phyloP scores from a whole-genome alignment of 2,113 vertebrate species.

The Mormyrus iriodes region DNA sequence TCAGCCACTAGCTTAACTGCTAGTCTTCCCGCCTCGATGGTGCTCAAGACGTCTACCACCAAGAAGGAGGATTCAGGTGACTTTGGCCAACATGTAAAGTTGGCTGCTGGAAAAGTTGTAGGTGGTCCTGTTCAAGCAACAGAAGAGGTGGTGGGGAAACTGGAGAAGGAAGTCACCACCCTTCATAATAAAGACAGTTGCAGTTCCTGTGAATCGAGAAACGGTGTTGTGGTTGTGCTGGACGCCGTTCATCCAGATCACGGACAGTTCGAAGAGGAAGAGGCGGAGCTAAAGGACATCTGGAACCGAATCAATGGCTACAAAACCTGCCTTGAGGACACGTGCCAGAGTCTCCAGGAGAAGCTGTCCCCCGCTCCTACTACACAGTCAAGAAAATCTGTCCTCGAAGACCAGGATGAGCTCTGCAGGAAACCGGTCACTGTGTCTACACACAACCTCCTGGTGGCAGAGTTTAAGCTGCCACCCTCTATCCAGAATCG shows the following conservation, averaged over 20 bases:
- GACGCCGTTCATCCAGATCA: conserved; percentile 54
- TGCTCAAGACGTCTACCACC: not conserved
- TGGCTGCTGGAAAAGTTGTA: not conserved
- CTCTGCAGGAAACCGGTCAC: conserved; percentile 63
- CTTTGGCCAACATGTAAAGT: not conserved
- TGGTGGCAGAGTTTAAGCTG: conserved; percentile 72
- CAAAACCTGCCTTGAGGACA: conserved; percentile 63
- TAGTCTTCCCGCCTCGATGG: not conserved
- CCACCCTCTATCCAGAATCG: conserved; percentile 51
- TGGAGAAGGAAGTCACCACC: not conserved
- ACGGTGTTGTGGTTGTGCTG: not conserved
- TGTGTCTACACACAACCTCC: conserved; percentile 64
- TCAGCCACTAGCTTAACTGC: not conserved
- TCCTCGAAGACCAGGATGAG: conserved; percentile 35
- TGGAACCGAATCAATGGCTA: conserved; percentile 50
- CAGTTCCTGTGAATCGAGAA: not conserved
- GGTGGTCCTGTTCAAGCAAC: not conserved
- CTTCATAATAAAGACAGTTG: not conserved
- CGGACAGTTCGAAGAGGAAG: conserved; percentile 62
- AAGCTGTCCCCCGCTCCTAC: conserved; percentile 22
- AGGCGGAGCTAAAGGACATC: conserved; percentile 66
- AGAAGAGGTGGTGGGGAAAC: not conserved
- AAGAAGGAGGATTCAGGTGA: not conserved
- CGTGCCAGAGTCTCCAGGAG: conserved; percentile 53
- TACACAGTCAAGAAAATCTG: conserved; percentile 27